phyloP scores from a whole-genome alignment of 2,797 vertebrate genomes.

The Eupleurogrammus muticus region DNA sequence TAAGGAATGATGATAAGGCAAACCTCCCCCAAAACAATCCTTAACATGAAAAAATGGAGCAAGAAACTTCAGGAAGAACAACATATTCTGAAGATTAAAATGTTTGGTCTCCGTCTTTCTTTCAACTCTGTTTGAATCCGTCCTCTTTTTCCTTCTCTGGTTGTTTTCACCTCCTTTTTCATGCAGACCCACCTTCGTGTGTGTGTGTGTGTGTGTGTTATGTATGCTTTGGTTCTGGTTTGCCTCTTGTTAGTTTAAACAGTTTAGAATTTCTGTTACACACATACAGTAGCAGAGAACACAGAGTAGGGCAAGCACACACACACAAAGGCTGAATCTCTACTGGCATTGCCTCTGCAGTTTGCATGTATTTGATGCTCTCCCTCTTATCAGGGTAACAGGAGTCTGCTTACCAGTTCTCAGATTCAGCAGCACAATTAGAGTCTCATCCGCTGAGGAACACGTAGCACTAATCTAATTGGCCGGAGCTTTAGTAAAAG shows the following conservation, averaged over 20 bases:
- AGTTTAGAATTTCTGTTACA: slow-evolving; percentile 36
- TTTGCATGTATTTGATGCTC: slow-evolving; percentile 51
- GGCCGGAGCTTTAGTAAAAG: slow-evolving; percentile 78
- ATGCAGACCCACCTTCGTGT: neutral
- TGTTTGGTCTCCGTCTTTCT: neutral
- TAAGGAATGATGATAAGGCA: neutral
- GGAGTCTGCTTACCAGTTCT: slow-evolving; percentile 67
- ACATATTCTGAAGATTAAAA: neutral
- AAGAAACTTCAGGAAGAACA: neutral
- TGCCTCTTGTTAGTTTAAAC: slow-evolving; percentile 47
- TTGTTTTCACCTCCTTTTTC: slow-evolving; percentile 3
- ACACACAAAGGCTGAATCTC: neutral
- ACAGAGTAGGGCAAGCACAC: slow-evolving; percentile 8
- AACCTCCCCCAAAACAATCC: neutral
- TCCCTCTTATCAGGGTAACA: slow-evolving; percentile 69
- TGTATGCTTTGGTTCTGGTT: slow-evolving; percentile 25
- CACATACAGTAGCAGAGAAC: slow-evolving; percentile 16
- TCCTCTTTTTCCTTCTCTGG: neutral
- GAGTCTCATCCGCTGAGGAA: slow-evolving; percentile 68
- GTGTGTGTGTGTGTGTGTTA: slow-evolving; percentile 29
- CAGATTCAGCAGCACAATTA: slow-evolving; percentile 77
- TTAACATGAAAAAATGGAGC: neutral
- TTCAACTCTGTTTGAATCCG: neutral
- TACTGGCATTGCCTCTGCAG: no score
- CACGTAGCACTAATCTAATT: slow-evolving; percentile 76